Percentiles rank a stretch among this genome's conserved stretches.
phyloP scores from a whole-genome alignment of 92 coral and sea anemone genomes.

The Epizoanthus ramosus region DNA sequence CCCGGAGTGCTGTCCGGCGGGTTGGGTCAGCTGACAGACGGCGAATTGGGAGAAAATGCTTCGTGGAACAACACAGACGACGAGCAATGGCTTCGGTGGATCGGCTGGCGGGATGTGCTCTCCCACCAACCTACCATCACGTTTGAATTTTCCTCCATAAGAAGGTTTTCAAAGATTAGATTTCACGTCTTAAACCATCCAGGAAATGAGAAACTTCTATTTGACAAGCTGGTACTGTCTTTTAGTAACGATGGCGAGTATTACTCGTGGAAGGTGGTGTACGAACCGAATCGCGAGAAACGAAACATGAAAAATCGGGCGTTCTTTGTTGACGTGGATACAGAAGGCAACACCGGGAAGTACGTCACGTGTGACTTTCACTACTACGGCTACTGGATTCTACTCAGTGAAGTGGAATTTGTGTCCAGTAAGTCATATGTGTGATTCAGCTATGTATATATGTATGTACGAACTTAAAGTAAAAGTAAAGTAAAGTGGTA shows the following conservation, averaged over 20 bases:
- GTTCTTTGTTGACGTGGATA: slow-evolving; percentile 85
- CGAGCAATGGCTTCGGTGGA: slow-evolving; percentile 83
- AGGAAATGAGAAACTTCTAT: slow-evolving; percentile 82
- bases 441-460: too few relatives aligned
- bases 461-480: too few relatives aligned
- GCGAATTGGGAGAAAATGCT: slow-evolving; percentile 76
- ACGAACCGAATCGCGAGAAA: slow-evolving; percentile 73
- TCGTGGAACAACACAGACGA: slow-evolving; percentile 87
- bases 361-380: slow-evolving; percentile 87
- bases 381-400: slow-evolving; percentile 96
- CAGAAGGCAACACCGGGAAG: slow-evolving; percentile 74
- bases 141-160: slow-evolving; percentile 78
- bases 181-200: slow-evolving; percentile 84
- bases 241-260: slow-evolving; percentile 93
- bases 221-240: slow-evolving; percentile 84
- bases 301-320: slow-evolving; percentile 63
- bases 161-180: slow-evolving; percentile 76
- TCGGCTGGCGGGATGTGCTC: slow-evolving; percentile 90
- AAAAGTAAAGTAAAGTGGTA: too few relatives aligned
- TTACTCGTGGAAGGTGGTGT: slow-evolving; percentile 90
- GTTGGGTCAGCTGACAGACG: slow-evolving; percentile 95
- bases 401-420: slow-evolving; percentile 91
- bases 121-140: slow-evolving; percentile 74
- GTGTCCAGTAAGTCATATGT: slow-evolving; percentile 73
- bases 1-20: slow-evolving; percentile 83